These are phyloP conservation scores for Entomobrya multifasciata DNA, from an alignment of 2,888 invertebrate species.

Conservation along the genomic window DNA sequence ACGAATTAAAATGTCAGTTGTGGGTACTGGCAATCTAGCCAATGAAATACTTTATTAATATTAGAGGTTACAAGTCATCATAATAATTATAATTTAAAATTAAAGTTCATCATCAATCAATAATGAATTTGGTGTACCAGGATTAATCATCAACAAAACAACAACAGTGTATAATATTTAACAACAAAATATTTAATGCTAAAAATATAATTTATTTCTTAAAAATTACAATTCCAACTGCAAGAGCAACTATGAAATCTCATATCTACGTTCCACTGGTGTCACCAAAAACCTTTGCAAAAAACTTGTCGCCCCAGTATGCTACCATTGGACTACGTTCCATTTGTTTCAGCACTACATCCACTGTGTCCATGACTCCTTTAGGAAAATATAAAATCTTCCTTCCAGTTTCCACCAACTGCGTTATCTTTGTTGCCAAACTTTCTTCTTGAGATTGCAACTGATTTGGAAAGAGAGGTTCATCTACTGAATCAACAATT, in stretches of 20 bases:
- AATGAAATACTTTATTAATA: no score
- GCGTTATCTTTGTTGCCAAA: slow-evolving; percentile 36
- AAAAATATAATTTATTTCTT: not conserved
- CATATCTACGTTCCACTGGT: slow-evolving; percentile 55
- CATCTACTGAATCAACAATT: slow-evolving; percentile 16
- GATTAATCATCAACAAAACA: not conserved
- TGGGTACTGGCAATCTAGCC: no score
- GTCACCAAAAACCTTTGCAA: slow-evolving; percentile 61
- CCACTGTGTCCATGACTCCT: slow-evolving; percentile 59
- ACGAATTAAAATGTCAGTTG: no score
- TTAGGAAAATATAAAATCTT: slow-evolving; percentile 69
- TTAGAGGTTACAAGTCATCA: no score
- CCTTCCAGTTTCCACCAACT: slow-evolving; percentile 61
- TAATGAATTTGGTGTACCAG: no score
- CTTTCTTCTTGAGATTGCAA: slow-evolving; percentile 15
- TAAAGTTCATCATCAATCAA: no score
- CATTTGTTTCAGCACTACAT: slow-evolving; percentile 58
- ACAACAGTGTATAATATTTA: not conserved
- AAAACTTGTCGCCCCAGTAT: slow-evolving; percentile 65
- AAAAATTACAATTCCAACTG: no score
- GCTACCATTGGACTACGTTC: slow-evolving; percentile 62
- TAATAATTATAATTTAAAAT: no score
- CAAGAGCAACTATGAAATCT: no score
- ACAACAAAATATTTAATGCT: slow-evolving; percentile 1
- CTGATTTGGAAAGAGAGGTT: slow-evolving; percentile 31